These are phyloP conservation scores for Loripinus fragilis DNA, from an alignment of 2,888 invertebrate genomes.

Conservation along the genomic window DNA sequence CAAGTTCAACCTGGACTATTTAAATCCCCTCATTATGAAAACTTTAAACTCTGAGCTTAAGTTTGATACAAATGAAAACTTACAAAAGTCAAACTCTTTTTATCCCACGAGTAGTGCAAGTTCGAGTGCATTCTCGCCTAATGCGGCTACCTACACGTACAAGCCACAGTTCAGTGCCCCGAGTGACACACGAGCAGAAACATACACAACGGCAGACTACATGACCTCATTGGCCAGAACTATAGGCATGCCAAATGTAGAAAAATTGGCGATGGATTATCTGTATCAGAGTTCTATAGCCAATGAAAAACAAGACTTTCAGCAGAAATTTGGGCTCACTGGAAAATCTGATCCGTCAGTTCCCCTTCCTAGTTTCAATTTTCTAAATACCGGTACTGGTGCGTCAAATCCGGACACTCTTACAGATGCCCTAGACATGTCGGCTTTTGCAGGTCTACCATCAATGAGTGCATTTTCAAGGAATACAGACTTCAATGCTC, in stretches of 20 bases:
- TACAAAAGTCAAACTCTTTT: conserved; percentile 4
- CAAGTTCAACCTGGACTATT: conserved; percentile 5
- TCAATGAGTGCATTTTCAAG: conserved; percentile 12
- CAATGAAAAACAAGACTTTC: conserved; percentile 9
- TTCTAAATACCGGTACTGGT: not conserved
- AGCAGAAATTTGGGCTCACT: conserved; percentile 8
- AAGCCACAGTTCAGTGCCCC: conserved; percentile 1
- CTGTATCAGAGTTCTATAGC: conserved; percentile 7
- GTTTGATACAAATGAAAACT: conserved; percentile 17
- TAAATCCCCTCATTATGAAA: conserved; percentile 18
- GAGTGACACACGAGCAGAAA: not conserved
- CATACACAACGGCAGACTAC: not conserved
- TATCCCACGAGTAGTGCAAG: conserved; percentile 1
- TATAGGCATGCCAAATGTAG: conserved; percentile 11
- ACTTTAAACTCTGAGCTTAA: conserved; percentile 10
- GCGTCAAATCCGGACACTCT: conserved; percentile 1
- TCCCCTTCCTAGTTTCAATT: conserved; percentile 6
- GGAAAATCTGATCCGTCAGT: conserved; percentile 8
- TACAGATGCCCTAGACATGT: conserved; percentile 1
- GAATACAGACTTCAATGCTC: conserved; percentile 7
- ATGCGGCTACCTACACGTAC: not conserved
- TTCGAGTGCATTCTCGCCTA: not conserved
- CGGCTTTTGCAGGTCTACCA: conserved; percentile 5
- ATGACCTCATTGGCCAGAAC: not conserved
- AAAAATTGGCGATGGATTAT: conserved; percentile 10